A percentile compares a stretch with the other conserved stretches of the same genome.
Evolutionary conservation across 2,797 vertebrate species (phyloP).

Genomic region (Phataginus tricuspis): DNA sequence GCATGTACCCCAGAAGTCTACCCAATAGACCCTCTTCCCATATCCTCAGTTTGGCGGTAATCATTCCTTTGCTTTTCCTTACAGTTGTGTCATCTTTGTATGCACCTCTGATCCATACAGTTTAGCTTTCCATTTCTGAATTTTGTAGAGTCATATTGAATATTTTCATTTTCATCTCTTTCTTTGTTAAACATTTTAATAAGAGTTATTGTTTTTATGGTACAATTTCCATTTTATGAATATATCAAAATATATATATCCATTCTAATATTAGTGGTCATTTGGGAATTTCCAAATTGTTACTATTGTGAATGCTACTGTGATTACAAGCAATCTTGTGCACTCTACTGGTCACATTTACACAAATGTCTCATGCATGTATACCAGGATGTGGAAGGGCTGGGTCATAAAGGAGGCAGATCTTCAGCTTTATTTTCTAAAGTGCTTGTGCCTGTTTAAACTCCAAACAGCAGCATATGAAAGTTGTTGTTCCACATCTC

Average conservation of each 20-base stretch:
- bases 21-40: not conserved
- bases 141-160: not conserved
- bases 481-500: constrained; percentile 3
- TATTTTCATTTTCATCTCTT: constrained; percentile 30
- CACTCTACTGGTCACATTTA: not conserved
- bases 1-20: not conserved
- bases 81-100: not conserved
- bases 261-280: not conserved
- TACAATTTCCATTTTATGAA: not conserved
- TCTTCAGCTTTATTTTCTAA: constrained; percentile 44
- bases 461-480: not conserved
- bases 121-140: constrained; percentile 21
- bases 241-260: not conserved
- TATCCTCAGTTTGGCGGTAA: not conserved
- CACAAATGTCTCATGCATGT: not conserved
- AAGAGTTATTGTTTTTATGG: constrained; percentile 16
- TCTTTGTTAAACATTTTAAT: constrained; percentile 3
- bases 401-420: not conserved
- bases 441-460: constrained; percentile 12
- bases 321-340: not conserved
- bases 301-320: not conserved
- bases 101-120: not conserved
- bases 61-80: not conserved
- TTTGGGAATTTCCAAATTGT: constrained; percentile 29
- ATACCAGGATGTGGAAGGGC: not conserved